phyloP scores from a whole-genome alignment of 37 sponge, comb jelly and placozoan genomes.

The Beroe ovata region DNA sequence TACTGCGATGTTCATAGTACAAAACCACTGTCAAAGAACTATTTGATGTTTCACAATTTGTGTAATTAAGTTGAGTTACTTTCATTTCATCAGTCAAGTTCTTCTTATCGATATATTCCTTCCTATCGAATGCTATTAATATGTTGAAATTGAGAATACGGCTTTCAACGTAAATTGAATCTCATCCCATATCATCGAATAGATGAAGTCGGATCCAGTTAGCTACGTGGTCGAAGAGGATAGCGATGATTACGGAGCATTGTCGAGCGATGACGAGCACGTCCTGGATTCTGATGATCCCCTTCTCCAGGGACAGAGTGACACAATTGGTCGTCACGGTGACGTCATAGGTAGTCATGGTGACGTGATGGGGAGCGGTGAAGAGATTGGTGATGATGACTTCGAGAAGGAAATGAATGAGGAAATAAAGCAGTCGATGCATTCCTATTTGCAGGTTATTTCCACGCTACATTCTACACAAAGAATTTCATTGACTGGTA shows the following conservation, averaged over 20 bases:
- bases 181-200: no score
- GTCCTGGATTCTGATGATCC: neutral
- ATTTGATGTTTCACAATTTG: no score
- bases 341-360: neutral
- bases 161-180: no score
- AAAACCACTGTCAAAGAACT: no score
- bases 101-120: no score
- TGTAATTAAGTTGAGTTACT: no score
- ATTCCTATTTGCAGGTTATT: neutral
- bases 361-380: neutral
- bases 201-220: neutral
- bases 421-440: neutral
- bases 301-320: neutral
- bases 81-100: no score
- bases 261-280: slow-evolving; percentile 21
- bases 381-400: neutral
- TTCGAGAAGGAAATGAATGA: slow-evolving; percentile 47
- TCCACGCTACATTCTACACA: no score
- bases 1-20: no score
- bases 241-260: slow-evolving; percentile 28
- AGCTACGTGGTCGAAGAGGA: slow-evolving; percentile 31
- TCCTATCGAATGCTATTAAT: no score
- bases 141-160: no score
- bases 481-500: no score
- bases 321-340: neutral